These are phyloP conservation scores for Orthosia gothica DNA, from an alignment of 2,888 invertebrate genomes.

Conservation along the genomic window DNA sequence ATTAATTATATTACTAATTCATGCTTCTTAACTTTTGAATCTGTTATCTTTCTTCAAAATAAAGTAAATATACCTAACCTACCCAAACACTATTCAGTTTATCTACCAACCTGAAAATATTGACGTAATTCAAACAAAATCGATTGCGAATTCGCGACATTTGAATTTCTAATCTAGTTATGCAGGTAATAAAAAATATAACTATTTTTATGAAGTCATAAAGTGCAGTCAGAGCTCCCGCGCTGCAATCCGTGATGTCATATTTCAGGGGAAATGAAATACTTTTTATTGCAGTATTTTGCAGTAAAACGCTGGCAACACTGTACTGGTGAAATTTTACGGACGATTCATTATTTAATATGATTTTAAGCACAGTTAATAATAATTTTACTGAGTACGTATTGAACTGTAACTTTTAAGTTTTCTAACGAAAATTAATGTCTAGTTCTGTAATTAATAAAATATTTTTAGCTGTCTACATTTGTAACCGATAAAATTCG, in stretches of 20 bases:
- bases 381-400: background rate
- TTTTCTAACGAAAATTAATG: too few relatives aligned
- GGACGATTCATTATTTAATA: conserved; percentile 45
- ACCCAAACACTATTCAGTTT: background rate
- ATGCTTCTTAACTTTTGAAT: background rate
- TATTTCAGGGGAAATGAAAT: conserved; percentile 62
- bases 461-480: too few relatives aligned
- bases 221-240: conserved; percentile 59
- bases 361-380: conserved; percentile 6
- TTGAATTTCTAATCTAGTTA: conserved; percentile 57
- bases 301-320: conserved; percentile 56
- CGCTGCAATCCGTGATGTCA: conserved; percentile 62
- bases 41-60: background rate
- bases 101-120: background rate
- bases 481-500: too few relatives aligned
- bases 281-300: conserved; percentile 62
- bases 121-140: conserved; percentile 15
- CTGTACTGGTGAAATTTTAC: conserved; percentile 34
- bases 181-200: conserved; percentile 63
- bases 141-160: conserved; percentile 31
- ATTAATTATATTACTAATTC: too few relatives aligned
- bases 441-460: too few relatives aligned
- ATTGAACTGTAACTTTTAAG: background rate
- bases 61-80: background rate
- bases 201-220: conserved; percentile 67